phyloP scores from a whole-genome alignment of 2,797 vertebrate species.

The Lepus oiostolus region DNA sequence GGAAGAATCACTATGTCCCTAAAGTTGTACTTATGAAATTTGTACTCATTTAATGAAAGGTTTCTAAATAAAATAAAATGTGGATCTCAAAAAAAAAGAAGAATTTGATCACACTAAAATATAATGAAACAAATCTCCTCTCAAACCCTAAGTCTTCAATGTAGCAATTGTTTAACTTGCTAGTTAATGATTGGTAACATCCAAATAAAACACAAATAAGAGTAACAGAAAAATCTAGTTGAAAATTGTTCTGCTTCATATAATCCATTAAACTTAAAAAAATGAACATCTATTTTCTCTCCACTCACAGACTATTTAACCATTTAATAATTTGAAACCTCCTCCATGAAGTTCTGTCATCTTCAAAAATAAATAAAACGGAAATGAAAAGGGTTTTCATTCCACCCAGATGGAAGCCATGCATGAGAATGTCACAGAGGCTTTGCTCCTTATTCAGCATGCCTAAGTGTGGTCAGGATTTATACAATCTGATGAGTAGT shows the following conservation, averaged over 20 bases:
- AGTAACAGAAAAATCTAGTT: not conserved
- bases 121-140: not conserved
- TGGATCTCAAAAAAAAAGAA: no score
- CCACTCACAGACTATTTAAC: not conserved
- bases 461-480: not conserved
- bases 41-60: no score
- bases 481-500: not conserved
- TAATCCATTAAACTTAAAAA: not conserved
- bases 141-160: not conserved
- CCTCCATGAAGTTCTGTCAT: not conserved
- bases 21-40: no score
- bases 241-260: not conserved
- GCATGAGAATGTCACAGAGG: rapidly evolving
- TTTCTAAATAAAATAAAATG: no score
- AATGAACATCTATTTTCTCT: not conserved
- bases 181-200: not conserved
- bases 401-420: not conserved
- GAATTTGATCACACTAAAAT: no score
- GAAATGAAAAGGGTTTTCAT: not conserved
- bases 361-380: not conserved
- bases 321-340: not conserved
- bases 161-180: not conserved
- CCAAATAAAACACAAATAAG: not conserved
- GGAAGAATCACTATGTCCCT: no score
- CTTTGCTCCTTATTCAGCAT: not conserved